Base-by-base conservation (phyloP, 2,888 invertebrate species). In the Drosophila monieri region DNA sequence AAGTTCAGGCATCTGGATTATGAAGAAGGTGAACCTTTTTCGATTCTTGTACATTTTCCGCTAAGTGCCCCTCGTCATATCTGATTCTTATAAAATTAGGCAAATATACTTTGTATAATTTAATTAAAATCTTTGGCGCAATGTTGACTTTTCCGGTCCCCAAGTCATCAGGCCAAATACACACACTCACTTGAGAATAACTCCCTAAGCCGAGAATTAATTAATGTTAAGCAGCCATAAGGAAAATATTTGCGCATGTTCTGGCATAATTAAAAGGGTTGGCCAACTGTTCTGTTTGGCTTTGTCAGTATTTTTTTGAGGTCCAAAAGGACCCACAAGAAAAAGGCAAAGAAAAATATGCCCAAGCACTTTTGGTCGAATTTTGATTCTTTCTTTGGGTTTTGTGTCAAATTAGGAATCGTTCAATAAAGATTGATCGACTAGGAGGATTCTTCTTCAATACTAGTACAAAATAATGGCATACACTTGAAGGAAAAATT, bases 241-340 rank as follows among this genome's bases (percentile, higher is more conserved):
- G 70, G 72, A 64, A 85, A 88, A 83, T 79, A 88, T 85, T 88
- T 83, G 77, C 64, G 78, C 83, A 76, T 84, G 83, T 79, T 88
- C 56, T 47, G 71, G 83, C 88, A 88, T 84, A 84, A 83, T 83
- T 85, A 83, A 79, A 84, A 76, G 83, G 77, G 75, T 54, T 27
- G 10, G 39, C 30, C 53, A 46, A 65, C 44, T 53, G 44, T 53
- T 73, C 61, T 14, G 35, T 35, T 56, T 52, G 54, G 32, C 62
- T 59, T 30, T 32, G 12, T 25, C 15, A 12, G 10, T 37, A 15
- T 18, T 46, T 66, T 56, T 56, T 66, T 49, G 10, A 8, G 35
- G n/a, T 6, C 55, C n/a, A 9, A 10, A 37, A 21, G 12, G 23
- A 44, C 44, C 44, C 30, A 25, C 54, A 69, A 70, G 35, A 23